Conservation (phyloP, 2,113 vertebrate species). For the Sturnus vulgaris region DNA sequence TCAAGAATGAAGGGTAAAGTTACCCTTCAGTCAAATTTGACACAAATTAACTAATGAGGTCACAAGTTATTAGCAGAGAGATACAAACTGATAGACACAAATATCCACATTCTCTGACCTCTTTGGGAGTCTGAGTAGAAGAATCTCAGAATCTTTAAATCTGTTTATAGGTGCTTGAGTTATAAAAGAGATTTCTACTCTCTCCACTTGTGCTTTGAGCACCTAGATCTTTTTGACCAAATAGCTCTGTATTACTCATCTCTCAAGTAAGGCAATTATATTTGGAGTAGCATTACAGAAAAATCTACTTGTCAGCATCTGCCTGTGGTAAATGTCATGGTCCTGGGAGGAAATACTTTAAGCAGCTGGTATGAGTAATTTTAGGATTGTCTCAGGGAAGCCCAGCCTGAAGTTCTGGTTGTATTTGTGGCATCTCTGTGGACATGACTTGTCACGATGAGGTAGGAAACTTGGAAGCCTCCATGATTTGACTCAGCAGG, state of each 20-base stretch:
- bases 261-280: background rate
- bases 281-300: background rate
- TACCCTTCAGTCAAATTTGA: slow-evolving; percentile 51
- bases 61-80: slow-evolving; percentile 16
- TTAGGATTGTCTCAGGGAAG: background rate
- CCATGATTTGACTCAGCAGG: background rate
- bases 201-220: background rate
- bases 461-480: background rate
- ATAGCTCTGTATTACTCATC: background rate
- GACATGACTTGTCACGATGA: fast-evolving
- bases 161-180: background rate
- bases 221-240: background rate
- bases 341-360: background rate
- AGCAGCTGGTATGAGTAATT: background rate
- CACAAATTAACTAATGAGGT: slow-evolving; percentile 24
- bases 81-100: background rate
- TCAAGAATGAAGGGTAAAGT: slow-evolving; percentile 21
- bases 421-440: background rate
- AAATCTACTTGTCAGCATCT: background rate
- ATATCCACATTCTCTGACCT: background rate
- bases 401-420: background rate
- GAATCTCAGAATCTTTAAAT: background rate
- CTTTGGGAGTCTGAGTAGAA: background rate
- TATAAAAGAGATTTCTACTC: background rate
- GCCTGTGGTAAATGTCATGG: background rate